Conservation (phyloP, 1,140 invertebrate species). For the Monochamus saltuarius region DNA sequence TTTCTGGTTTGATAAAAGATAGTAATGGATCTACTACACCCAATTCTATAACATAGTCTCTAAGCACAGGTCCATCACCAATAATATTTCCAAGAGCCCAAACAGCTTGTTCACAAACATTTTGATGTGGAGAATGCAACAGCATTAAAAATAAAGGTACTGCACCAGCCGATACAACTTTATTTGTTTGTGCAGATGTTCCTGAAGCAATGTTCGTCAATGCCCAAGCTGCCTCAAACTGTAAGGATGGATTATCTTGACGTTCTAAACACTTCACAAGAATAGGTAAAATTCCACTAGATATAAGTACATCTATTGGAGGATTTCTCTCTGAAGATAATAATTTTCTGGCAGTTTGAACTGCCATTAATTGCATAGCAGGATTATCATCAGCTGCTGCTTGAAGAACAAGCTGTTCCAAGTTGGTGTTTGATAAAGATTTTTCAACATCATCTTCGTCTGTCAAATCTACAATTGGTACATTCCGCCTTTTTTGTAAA, state of each 20-base stretch:
- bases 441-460: constrained; percentile 78
- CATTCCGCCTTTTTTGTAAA: constrained; percentile 92
- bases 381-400: constrained; percentile 70
- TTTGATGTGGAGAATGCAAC: constrained; percentile 88
- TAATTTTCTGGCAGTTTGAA: constrained; percentile 88
- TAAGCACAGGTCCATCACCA: constrained; percentile 85
- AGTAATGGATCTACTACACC: constrained; percentile 88
- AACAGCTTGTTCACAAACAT: constrained; percentile 98
- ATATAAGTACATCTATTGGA: constrained; percentile 96
- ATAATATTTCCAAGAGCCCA: constrained; percentile 96
- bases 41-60: constrained; percentile 89
- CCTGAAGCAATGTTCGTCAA: constrained; percentile 99
- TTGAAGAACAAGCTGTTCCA: constrained; percentile 71
- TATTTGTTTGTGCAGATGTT: constrained; percentile 92
- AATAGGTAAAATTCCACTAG: constrained; percentile 90
- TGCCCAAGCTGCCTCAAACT: constrained; percentile 99
- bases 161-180: constrained; percentile 92
- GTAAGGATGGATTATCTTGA: constrained; percentile 86
- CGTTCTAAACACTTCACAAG: constrained; percentile 87
- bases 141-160: constrained; percentile 93
- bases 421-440: constrained; percentile 64
- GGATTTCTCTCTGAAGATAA: constrained; percentile 97
- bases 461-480: constrained; percentile 78
- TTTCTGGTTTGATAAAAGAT: constrained; percentile 89
- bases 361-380: constrained; percentile 73